Evolutionary conservation across 2,113 vertebrate species (phyloP).

Genomic region (Phalacrocorax pelagicus): DNA sequence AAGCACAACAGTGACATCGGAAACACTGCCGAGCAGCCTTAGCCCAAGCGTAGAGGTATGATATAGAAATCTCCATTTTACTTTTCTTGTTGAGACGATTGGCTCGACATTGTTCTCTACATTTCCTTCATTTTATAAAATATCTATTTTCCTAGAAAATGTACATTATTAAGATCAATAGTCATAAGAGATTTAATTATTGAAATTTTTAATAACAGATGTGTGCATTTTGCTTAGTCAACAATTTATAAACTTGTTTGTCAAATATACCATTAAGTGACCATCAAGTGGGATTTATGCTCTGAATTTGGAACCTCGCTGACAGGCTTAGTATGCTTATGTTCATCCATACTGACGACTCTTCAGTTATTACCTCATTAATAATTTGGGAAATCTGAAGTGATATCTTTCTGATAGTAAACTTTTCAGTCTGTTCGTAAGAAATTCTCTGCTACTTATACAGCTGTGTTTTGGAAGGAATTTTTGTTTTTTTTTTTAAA

Average conservation of each 20-base stretch:
- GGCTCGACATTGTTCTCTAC: neutral
- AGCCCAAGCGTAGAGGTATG: conserved; percentile 91
- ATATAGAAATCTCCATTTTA: neutral
- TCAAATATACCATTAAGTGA: neutral
- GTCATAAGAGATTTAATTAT: neutral
- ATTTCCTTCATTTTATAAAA: conserved; percentile 23
- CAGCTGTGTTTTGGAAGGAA: neutral
- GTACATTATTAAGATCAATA: conserved; percentile 13
- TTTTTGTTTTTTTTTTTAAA: neutral
- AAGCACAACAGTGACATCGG: conserved; percentile 90
- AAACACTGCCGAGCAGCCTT: conserved; percentile 90
- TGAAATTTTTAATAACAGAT: conserved; percentile 16
- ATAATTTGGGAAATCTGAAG: neutral
- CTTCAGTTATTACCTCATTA: neutral
- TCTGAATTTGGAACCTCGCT: neutral
- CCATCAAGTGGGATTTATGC: conserved; percentile 21
- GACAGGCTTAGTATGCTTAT: neutral
- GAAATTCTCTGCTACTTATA: neutral
- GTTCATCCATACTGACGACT: neutral
- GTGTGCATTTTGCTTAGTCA: conserved; percentile 12
- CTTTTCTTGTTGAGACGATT: neutral
- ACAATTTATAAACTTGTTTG: conserved; percentile 30
- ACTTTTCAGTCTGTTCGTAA: neutral
- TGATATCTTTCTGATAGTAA: neutral
- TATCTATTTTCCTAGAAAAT: conserved; percentile 6